Conservation (phyloP, 1,140 invertebrate species). For the Cydia fagiglandana region DNA sequence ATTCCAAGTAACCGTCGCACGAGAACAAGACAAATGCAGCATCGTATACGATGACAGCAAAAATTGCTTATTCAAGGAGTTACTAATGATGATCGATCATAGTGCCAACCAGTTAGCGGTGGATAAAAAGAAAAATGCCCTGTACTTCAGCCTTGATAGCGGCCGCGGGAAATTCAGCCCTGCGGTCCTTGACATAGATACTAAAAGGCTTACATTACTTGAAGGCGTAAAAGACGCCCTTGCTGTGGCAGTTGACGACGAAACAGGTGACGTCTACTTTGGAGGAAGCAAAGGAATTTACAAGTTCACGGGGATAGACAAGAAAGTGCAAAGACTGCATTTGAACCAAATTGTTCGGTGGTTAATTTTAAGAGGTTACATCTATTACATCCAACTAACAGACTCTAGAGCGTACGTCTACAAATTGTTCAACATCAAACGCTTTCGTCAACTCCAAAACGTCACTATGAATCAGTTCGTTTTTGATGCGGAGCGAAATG, state of each 20-base stretch:
- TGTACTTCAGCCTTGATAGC: constrained; percentile 69
- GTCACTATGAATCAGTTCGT: constrained; percentile 61
- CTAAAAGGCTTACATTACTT: constrained; percentile 56
- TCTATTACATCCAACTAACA: constrained; percentile 68
- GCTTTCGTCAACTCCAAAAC: constrained; percentile 41
- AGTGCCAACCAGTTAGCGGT: constrained; percentile 67
- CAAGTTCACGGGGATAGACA: constrained; percentile 51
- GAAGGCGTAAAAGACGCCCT: constrained; percentile 68
- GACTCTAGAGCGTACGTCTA: constrained; percentile 58
- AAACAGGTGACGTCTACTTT: constrained; percentile 56
- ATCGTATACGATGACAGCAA: constrained; percentile 47
- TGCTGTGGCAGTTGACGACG: constrained; percentile 55
- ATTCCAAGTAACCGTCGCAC: neutral
- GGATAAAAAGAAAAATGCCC: constrained; percentile 53
- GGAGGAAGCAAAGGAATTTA: constrained; percentile 69
- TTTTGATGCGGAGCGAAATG: constrained; percentile 55
- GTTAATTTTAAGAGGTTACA: constrained; percentile 55
- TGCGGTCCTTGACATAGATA: constrained; percentile 53
- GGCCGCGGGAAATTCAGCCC: constrained; percentile 61
- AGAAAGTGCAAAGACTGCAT: constrained; percentile 50
- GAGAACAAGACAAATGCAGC: constrained; percentile 43
- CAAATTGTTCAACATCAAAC: constrained; percentile 48
- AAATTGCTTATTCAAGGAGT: constrained; percentile 60
- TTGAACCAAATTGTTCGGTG: constrained; percentile 66
- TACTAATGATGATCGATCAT: constrained; percentile 51